Evolutionary conservation across 2,797 vertebrate genomes (phyloP), one percentile per base, ranked within the genome.

Genomic region (Peromyscus attwateri): DNA sequence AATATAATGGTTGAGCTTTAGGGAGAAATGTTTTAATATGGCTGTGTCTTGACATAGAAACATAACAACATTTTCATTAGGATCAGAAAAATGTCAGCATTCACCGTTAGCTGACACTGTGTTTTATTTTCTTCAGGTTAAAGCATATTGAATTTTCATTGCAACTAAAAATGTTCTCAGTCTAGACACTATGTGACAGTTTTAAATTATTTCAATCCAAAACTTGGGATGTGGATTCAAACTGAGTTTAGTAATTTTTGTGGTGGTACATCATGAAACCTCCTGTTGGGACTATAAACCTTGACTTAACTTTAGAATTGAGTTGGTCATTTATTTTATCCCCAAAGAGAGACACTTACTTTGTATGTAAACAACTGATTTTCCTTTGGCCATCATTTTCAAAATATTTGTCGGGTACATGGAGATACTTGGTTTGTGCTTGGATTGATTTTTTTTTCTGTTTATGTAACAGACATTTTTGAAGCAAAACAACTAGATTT

Each of bases 41-140:
- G 34, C 31, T 94, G 55, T 80, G 49, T 87, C 55, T 96, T 95
- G 81, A 81, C 64, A 83, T 12, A 37, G 6, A 94, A 96, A 75
- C 25, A 49, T 5, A 95, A 95, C 23, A 73, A 31, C 31, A 31
- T 97, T 91, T 95, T 97, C 70, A 95, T 94, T 95, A 93, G 90
- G 85, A 96, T 2, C 10, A 68, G 46, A 62, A 91, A 98, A 97
- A 81, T 95, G 25, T 96, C 76, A 96, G 85, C 97, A 96, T 40
- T 55, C 66, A n/a, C 16, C 73, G 55, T 82, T 82, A 94, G 3
- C 81, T 94, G 84, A 96, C 94, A 68, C 57, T 55, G 90, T 80
- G 92, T 34, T 96, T 79, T 93, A 77, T 94, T 96, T 97, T 93
- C 31, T 92, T 76, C 82, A 91, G 27, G 25, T 92, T 80, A 97